Conservation (phyloP, 2,797 vertebrate species). For the Myoxocephalus aenaeus region DNA sequence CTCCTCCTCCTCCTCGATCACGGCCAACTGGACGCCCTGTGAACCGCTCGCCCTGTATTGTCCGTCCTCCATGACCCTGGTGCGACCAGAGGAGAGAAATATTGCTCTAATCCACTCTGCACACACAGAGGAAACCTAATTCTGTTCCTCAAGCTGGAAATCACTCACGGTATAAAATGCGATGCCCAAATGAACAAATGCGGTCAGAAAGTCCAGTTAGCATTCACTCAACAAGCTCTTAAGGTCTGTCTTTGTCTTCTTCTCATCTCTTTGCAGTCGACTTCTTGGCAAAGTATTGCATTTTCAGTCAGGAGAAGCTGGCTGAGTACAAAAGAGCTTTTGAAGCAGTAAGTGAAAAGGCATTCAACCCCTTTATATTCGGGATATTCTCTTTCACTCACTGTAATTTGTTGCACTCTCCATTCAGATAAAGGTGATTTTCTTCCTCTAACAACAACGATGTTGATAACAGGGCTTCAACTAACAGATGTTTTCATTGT, state of each 20-base stretch:
- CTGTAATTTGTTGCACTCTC: conserved; percentile 10
- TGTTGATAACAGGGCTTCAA: not conserved
- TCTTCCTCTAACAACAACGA: not conserved
- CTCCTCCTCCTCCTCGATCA: conserved; percentile 4
- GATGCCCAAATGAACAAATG: not conserved
- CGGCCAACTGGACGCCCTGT: conserved; percentile 62
- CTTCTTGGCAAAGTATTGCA: conserved; percentile 95
- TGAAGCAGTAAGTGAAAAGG: conserved; percentile 92
- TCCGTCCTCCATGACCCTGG: conserved; percentile 52
- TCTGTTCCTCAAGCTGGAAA: conserved; percentile 9
- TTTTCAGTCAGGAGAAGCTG: conserved; percentile 94
- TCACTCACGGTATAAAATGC: not conserved
- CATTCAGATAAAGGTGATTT: not conserved
- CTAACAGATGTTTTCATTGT: not conserved
- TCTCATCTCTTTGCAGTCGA: conserved; percentile 86
- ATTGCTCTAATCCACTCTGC: conserved; percentile 57
- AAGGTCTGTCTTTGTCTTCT: conserved; percentile 49
- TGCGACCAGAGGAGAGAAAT: conserved; percentile 58
- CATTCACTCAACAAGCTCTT: conserved; percentile 12
- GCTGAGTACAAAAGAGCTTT: conserved; percentile 93
- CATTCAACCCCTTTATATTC: conserved; percentile 73
- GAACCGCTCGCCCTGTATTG: conserved; percentile 60
- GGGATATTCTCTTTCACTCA: conserved; percentile 36
- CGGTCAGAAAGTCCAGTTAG: not conserved
- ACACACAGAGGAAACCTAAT: conserved; percentile 23